Evolutionary conservation across 2,888 invertebrate genomes (phyloP), one percentile per base, ranked within the genome.

Genomic region (Hydrotaea diabolus): DNA sequence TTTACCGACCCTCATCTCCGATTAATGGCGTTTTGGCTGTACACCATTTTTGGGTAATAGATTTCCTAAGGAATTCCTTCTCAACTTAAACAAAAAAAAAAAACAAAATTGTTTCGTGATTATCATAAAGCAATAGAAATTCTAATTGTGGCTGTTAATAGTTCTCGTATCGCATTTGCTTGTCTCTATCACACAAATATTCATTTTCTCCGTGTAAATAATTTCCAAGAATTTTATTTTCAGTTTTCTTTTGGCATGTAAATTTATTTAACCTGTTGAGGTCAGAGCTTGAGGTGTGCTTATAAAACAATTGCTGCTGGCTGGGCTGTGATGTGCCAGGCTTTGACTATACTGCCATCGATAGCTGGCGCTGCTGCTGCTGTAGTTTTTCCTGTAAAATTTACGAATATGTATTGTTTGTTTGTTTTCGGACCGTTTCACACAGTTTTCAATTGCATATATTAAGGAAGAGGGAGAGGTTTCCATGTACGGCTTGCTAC

Each of bases 231-330:
- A 11, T 55, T 21, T 17, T 53, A 53, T 53, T 55, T 55, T 9
- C 55, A 13, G 2, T 49, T 23, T 13, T 26, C 59, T 59, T 31
- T 21, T 21, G 55, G 19, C 19, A 55, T 59, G 59, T 26, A 59
- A 59, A 59, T 59, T 23, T 26, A 26, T 13, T 59, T 23, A 80
- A 80, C 80, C 57, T 77, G 73, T 80, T 80, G 77, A 80, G 69
- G 83, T 80, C 74, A 76, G n/a, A n/a, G 49, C 81, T 62, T 66
- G 26, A 82, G 57, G 78, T 76, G 75, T 66, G 59, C 71, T 57
- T 64, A 57, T 19, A 71, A 69, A 62, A 62, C 77, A 80, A 80
- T 26, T 69, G 49, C 31, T 74, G 74, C 57, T 62, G 62, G 31
- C 46, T 46, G 19, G 71, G 23, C 17, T 71, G n/a, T 36, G 21